Conservation (phyloP, 2,888 invertebrate species). For the Biston stratarius region DNA sequence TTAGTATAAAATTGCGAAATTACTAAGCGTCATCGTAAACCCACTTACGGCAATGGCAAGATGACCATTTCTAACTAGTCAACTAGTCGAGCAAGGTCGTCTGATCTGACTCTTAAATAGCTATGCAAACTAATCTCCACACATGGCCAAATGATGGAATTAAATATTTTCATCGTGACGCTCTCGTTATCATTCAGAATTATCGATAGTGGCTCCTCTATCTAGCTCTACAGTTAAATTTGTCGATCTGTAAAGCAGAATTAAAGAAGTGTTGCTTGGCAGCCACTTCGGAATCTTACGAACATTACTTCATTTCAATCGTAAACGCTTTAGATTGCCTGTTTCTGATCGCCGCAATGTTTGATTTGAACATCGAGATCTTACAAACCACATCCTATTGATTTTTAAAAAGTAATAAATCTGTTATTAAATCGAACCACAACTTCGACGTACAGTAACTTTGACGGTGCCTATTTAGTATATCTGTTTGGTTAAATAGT, state of each 20-base stretch:
- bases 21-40: constrained; percentile 54
- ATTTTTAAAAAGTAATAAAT: constrained; percentile 73
- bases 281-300: constrained; percentile 36
- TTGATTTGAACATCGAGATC: constrained; percentile 60
- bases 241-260: constrained; percentile 25
- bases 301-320: constrained; percentile 53
- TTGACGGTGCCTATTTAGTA: constrained; percentile 66
- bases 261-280: constrained; percentile 29
- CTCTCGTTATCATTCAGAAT: background rate
- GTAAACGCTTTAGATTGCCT: constrained; percentile 57
- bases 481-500: constrained; percentile 73
- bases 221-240: background rate
- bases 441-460: constrained; percentile 58
- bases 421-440: constrained; percentile 70
- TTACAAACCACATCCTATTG: constrained; percentile 76
- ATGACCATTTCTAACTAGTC: constrained; percentile 39
- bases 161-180: background rate
- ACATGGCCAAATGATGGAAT: background rate
- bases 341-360: constrained; percentile 59
- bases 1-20: constrained; percentile 56
- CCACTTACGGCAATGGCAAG: constrained; percentile 47
- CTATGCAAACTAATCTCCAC: background rate
- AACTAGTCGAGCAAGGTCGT: constrained; percentile 43
- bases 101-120: background rate
- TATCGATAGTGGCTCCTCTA: background rate